Conservation (phyloP, 2,113 vertebrate genomes). For the Phaetusa simplex region DNA sequence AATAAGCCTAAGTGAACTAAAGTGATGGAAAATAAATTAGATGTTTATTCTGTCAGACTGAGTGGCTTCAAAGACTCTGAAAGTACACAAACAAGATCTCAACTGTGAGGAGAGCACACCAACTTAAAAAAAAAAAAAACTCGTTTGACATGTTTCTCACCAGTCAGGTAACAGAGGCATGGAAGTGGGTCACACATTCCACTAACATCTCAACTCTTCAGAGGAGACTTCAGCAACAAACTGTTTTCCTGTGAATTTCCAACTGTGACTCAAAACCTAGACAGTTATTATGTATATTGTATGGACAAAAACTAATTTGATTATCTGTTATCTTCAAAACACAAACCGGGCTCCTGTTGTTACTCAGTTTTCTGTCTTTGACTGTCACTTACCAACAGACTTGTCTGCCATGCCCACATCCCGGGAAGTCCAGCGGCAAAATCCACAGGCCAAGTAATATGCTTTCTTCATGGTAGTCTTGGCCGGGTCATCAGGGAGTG, state of each 20-base stretch:
- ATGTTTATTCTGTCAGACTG: background rate
- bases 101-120: fast-evolving
- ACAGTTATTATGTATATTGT: fast-evolving
- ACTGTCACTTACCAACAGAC: slow-evolving; percentile 87
- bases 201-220: background rate
- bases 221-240: background rate
- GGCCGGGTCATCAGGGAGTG: slow-evolving; percentile 92
- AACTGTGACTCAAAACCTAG: background rate
- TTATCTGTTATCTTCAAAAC: background rate
- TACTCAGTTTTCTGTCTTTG: background rate
- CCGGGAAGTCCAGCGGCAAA: slow-evolving; percentile 97
- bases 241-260: background rate
- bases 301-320: fast-evolving
- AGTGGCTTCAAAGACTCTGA: background rate
- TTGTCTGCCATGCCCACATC: slow-evolving; percentile 99
- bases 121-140: background rate
- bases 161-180: background rate
- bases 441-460: slow-evolving; percentile 96
- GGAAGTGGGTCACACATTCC: background rate
- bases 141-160: background rate
- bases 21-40: background rate
- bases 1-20: background rate
- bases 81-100: background rate
- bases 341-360: background rate
- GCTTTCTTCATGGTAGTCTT: slow-evolving; percentile 98